Evolutionary conservation across 2,113 vertebrate genomes (phyloP).

Genomic region (Equus quagga): DNA sequence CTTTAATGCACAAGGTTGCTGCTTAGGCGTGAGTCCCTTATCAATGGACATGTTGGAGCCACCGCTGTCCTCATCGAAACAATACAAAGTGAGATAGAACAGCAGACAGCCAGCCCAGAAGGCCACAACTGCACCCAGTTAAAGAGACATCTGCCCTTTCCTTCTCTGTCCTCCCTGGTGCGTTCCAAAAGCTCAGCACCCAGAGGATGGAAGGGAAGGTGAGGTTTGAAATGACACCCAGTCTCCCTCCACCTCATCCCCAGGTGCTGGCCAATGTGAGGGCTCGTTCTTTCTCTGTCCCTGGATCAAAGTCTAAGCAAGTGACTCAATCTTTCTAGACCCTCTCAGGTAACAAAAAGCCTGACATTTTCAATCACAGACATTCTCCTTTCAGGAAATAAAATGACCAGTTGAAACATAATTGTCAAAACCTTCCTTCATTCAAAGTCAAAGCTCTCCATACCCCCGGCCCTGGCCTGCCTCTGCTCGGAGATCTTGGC

Average conservation of each 20-base stretch:
- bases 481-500: not conserved
- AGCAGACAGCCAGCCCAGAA: not conserved
- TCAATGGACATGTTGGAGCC: not conserved
- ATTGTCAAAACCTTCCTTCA: not conserved
- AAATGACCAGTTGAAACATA: not conserved
- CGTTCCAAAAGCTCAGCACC: not conserved
- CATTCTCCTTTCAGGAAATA: not conserved
- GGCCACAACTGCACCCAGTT: not conserved
- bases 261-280: not conserved
- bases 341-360: not conserved
- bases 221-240: not conserved
- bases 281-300: not conserved
- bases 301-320: not conserved
- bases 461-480: not conserved
- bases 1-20: not conserved
- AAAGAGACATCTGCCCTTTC: not conserved
- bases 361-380: not conserved
- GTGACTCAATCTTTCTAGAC: not conserved
- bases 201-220: not conserved
- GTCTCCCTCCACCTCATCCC: not conserved
- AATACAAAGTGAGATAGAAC: not conserved
- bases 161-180: not conserved
- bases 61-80: not conserved
- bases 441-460: not conserved
- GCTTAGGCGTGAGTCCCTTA: not conserved